Evolutionary conservation across 23 tunicate genomes (phyloP).

Genomic region (Ascidia mentula): DNA sequence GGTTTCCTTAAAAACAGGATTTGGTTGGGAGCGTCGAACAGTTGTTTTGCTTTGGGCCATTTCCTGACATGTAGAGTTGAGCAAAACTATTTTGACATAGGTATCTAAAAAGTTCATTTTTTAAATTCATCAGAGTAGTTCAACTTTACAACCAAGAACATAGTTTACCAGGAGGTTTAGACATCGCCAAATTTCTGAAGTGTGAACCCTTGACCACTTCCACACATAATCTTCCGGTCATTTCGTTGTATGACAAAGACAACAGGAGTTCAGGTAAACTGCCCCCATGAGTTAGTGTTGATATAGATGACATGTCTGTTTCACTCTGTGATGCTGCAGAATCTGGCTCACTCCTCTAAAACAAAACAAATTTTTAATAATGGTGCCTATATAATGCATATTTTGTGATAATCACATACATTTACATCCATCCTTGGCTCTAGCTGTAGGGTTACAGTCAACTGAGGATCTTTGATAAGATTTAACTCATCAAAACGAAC

Average conservation of each 20-base stretch:
- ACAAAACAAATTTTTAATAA: not conserved
- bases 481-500: slow-evolving; percentile 87
- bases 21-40: slow-evolving; percentile 79
- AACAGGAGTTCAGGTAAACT: slow-evolving; percentile 86
- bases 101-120: slow-evolving; percentile 55
- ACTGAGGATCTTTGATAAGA: slow-evolving; percentile 82
- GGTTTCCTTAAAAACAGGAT: slow-evolving; percentile 91
- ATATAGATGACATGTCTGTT: slow-evolving; percentile 37
- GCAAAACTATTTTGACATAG: slow-evolving; percentile 72
- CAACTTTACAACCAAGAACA: not conserved
- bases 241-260: slow-evolving; percentile 73
- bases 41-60: slow-evolving; percentile 96
- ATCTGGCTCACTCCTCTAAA: slow-evolving; percentile 51
- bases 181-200: slow-evolving; percentile 66
- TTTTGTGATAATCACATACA: slow-evolving; percentile 12
- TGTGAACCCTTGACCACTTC: slow-evolving; percentile 95
- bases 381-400: not conserved
- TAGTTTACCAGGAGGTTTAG: slow-evolving; percentile 76
- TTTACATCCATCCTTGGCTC: slow-evolving; percentile 88
- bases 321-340: slow-evolving; percentile 17
- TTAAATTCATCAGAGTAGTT: not conserved
- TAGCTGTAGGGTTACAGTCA: slow-evolving; percentile 77
- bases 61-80: slow-evolving; percentile 90
- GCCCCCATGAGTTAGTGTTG: slow-evolving; percentile 75
- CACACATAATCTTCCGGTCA: slow-evolving; percentile 88